Evolutionary conservation across 2,797 vertebrate genomes (phyloP), one percentile per base, ranked within the genome.

Genomic region (Gobio occitaniae): DNA sequence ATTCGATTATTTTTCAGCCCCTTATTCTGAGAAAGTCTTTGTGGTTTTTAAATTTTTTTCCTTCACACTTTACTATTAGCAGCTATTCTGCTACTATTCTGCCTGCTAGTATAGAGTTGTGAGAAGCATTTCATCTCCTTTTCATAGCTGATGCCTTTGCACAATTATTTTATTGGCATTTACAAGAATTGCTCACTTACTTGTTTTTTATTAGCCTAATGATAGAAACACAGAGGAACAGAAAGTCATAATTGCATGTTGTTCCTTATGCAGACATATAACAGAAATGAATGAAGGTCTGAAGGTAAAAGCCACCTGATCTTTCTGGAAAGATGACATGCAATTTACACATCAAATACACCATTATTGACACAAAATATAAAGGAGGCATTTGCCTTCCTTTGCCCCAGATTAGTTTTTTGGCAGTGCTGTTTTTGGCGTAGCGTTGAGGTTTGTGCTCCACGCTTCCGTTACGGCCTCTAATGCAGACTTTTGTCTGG

Each of bases 401-500:
- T 25, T 36, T 75, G 70, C 32, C 44, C 44, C 70, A 25, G 12
- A 74, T 82, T 74, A 0, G 11, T 72, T 72, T 79, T 72, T 61
- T 69, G 91, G 89, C 70, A 50, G 44, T 29, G 47, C 10, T 0
- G 3, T 41, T 59, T 76, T 21, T 76, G 74, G 74, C 50, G 11
- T 15, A 16, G 32, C 74, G 12, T 41, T 41, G 54, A 76, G 90
- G 29, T 52, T 77, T 11, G 48, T 89, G 91, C 91, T 89, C 89
- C 90, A 90, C 91, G 87, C 88, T 75, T 87, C 91, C 63, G 90
- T 93, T 92, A 92, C 91, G 90, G 93, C 92, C 92, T 90, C 93
- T 91, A 92, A 92, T 88, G 90, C 89, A 83, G 90, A 94, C 91
- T 94, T 95, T 93, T 94, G 93, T 94, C 92, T 90, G 92, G 93